A percentile compares a stretch with the other conserved stretches of the same genome.
phyloP scores from a whole-genome alignment of 2,113 vertebrate species.

The Dolichotis patagonum region DNA sequence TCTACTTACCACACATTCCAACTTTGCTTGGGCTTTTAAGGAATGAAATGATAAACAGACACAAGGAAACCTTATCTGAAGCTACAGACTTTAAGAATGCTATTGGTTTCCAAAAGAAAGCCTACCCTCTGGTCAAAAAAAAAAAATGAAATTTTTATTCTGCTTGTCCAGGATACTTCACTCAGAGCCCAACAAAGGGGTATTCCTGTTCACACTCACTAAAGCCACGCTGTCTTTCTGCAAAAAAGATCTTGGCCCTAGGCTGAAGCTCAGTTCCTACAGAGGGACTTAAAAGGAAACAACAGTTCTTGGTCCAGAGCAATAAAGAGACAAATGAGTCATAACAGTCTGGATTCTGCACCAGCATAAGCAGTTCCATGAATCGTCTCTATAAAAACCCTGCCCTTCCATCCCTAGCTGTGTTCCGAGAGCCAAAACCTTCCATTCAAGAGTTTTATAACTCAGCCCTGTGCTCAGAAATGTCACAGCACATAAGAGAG shows the following conservation, averaged over 20 bases:
- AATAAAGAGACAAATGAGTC: slow-evolving; percentile 79
- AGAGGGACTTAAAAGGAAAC: slow-evolving; percentile 75
- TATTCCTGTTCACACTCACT: slow-evolving; percentile 32
- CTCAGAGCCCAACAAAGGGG: slow-evolving; percentile 8
- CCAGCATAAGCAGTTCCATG: slow-evolving; percentile 65
- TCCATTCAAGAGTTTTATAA: slow-evolving; percentile 80
- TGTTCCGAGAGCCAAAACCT: slow-evolving; percentile 74
- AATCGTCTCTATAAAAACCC: slow-evolving; percentile 76
- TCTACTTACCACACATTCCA: not conserved
- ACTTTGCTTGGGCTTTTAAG: slow-evolving; percentile 31
- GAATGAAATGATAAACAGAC: not conserved
- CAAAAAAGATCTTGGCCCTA: slow-evolving; percentile 53
- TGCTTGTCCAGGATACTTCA: not conserved
- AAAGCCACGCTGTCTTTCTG: slow-evolving; percentile 44
- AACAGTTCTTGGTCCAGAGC: slow-evolving; percentile 73
- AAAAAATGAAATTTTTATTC: slow-evolving; percentile 56
- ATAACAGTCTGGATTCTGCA: slow-evolving; percentile 72
- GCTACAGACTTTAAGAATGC: slow-evolving; percentile 29
- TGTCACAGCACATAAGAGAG: slow-evolving; percentile 73
- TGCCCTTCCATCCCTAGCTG: slow-evolving; percentile 69
- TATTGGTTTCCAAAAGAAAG: slow-evolving; percentile 62
- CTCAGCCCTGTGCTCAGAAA: slow-evolving; percentile 77
- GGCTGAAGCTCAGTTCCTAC: slow-evolving; percentile 64
- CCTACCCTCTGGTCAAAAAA: not conserved
- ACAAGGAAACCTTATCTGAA: slow-evolving; percentile 32